Base-by-base conservation (phyloP, 2,113 vertebrate species). In the Lutjanus erythropterus region DNA sequence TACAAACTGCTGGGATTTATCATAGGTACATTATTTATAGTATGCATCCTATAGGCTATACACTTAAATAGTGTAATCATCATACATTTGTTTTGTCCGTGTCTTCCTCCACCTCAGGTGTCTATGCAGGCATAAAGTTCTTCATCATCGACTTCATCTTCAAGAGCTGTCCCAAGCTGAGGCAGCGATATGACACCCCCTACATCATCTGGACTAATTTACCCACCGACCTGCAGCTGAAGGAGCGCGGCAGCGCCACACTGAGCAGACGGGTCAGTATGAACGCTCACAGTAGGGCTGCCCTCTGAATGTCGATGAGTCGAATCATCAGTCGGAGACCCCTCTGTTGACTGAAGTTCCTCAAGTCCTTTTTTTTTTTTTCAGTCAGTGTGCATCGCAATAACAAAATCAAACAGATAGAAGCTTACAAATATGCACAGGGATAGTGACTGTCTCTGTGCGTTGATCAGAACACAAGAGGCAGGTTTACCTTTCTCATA, bases 141-240 rank as follows among this genome's bases (percentile, higher is more conserved):
- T 99, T 99, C 92, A 94, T 99, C 74, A 97, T 99, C 16, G 97
- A 99, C 90, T 99, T 98, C 78, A 92, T 99, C 94, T 99, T 98
- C 83, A 98, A 96, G 90, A 96, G 97, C 65, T 99, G 97, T 78
- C 97, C 97, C 2, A 95, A 98, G 79, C 95, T 99, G 60, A 94
- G 97, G 41, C 95, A 95, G 86, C 97, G 97, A 83, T 99, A 96
- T 33, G 98, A 99, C 88, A 99, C 97, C 0, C 97, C 97, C 8
- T 96, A 96, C 89, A 96, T 98, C 85, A 93, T 99, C 88, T 99
- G 98, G 98, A 96, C 90, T 84, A 96, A 74, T 58, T 92, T 99
- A 31, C 97, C 97, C 10, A 99, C 98, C 0, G 97, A 99, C 94
- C 96, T 97, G 41, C 98, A 99, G 92, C 96, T 99, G 83, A 99